Evolutionary conservation across 1,140 invertebrate genomes (phyloP), one percentile per base, ranked within the genome.

Genomic region (Belonocnema kinseyi): DNA sequence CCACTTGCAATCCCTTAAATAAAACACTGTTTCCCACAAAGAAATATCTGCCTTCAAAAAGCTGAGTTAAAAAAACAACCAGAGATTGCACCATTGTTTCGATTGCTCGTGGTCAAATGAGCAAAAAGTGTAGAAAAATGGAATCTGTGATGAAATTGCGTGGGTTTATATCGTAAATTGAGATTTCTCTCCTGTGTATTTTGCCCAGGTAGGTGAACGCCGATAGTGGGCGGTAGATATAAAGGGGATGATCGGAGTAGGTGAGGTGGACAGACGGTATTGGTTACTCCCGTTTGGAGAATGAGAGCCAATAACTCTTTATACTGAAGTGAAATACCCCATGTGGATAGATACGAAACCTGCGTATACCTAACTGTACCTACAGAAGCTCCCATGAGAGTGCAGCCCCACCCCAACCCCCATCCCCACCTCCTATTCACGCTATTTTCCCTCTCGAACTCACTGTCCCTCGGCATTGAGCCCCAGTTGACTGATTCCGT

Each of bases 401-500:
- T 78, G 83, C 78, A 81, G 79, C 72, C 77, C 33, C 51, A 50
- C 13, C 40, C 77, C n/a, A 70, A 75, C 80, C 73, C 77, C 66
- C n/a, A 14, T 54, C 19, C 51, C 13, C 75, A 13, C 26, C 14
- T 40, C n/a, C 77, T 73, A 53, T 81, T 12, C 54, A 75, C 17
- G 19, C 12, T 72, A 76, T 80, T 74, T 46, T 46, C 21, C 61
- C 61, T 66, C 61, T 66, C 13, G 33, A 33, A 61, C 26, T 66
- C n/a, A 40, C 21, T 66, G 16, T 26, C 81, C 77, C 79, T 77
- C 85, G 83, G 82, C 80, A 77, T 78, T 61, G 74, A 56, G 70
- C 77, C 77, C 82, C 81, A 85, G 80, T 79, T 85, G 83, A 85
- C 77, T 84, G 84, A 86, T 86, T 83, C 81, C 80, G 76, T 74